Evolutionary conservation across 2,888 invertebrate species (phyloP), one percentile per base, ranked within the genome.

Genomic region (Mesoligia furuncula): DNA sequence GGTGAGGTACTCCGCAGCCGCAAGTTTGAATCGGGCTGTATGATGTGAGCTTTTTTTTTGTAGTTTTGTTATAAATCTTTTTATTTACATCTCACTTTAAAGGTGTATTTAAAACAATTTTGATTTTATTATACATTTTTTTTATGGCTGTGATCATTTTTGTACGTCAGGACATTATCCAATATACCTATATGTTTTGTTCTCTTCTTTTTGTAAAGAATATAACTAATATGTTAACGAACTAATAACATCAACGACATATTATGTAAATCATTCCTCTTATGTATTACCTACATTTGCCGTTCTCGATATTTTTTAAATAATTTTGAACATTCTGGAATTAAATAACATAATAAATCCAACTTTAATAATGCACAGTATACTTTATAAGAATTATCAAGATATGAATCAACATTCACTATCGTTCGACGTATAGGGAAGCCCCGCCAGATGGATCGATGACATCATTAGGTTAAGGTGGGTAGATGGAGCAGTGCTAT

Each of bases 21-120:
- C 0, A 62, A 6, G 2, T 13, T 62, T 36, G 13, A 36, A 62
- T 24, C 62, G 2, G 11, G 6, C 20, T 31, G 61, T 20, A 84
- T 65, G n/a, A 68, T 71, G 84, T 88, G 88, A 88, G 88, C 88
- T 85, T 81, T 51, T 74, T 45, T 79, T 76, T 72, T 64, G 48
- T 71, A 70, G 31, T 81, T 73, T 78, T 57, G 13, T 66, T 69
- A 31, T 62, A 61, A 54, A 73, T 67, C 62, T 68, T 78, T 68
- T 59, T 61, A 51, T 76, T 73, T 48, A 75, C 57, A 80, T 87
- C 79, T 84, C 72, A 84, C 73, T 82, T 77, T 65, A 31, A 74
- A 36, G 64, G 77, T 68, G n/a, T 71, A 69, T 70, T n/a, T 17
- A 36, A 64, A 70, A 77, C 13, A 62, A 17, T 65, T 73, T 71